A percentile compares a stretch with the other conserved stretches of the same genome.
These are phyloP conservation scores for Sterna hirundo DNA, from an alignment of 2,113 vertebrate genomes.

Conservation along the genomic window DNA sequence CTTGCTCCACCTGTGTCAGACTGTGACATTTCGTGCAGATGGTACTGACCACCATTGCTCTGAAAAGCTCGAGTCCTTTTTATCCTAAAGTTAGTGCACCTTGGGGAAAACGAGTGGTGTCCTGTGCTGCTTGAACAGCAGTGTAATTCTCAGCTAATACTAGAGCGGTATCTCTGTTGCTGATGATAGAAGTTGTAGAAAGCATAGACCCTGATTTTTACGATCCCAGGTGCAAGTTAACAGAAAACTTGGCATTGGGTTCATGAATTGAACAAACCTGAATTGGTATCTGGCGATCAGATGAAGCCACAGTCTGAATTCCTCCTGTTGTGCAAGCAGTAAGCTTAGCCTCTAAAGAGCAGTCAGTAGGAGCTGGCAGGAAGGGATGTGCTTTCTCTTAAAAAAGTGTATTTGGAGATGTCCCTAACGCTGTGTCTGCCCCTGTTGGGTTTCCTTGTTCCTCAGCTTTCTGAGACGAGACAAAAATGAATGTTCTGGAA, in stretches of 20 bases:
- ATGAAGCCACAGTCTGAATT: background rate
- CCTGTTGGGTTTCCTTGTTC: background rate
- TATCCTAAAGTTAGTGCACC: accelerated
- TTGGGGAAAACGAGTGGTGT: background rate
- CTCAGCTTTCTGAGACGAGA: background rate
- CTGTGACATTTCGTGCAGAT: background rate
- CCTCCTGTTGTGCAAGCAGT: background rate
- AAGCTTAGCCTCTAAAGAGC: background rate
- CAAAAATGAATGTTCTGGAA: background rate
- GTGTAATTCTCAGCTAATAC: background rate
- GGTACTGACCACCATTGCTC: background rate
- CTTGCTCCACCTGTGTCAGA: background rate
- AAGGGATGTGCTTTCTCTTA: background rate
- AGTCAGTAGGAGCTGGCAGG: background rate
- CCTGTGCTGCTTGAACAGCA: background rate
- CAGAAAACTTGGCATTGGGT: background rate
- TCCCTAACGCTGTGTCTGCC: background rate
- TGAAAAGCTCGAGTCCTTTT: background rate
- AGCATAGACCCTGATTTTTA: background rate
- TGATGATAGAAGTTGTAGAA: background rate
- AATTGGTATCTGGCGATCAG: too few relatives aligned
- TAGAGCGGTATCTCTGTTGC: background rate
- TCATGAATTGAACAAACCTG: background rate
- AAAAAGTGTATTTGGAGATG: background rate
- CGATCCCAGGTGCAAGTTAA: background rate